Evolutionary conservation across 2,888 invertebrate genomes (phyloP).

Genomic region (Glaucopsyche alexis): DNA sequence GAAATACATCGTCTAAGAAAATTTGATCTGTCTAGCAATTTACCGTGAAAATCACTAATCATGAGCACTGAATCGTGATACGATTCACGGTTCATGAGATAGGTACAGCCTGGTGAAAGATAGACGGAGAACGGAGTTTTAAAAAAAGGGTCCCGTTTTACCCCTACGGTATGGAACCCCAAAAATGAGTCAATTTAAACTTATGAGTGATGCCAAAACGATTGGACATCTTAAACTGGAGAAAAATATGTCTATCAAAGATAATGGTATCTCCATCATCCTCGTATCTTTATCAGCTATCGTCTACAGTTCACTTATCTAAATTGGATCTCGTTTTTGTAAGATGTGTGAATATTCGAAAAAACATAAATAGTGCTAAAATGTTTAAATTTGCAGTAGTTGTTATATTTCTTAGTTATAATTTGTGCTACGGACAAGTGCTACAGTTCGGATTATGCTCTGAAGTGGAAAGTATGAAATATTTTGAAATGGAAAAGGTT

Average conservation of each 20-base stretch:
- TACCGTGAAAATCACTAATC: too few relatives aligned
- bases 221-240: neutral
- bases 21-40: too few relatives aligned
- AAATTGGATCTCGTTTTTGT: neutral
- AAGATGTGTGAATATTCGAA: neutral
- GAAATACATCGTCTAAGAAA: too few relatives aligned
- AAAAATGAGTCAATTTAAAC: too few relatives aligned
- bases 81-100: too few relatives aligned
- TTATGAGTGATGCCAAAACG: too few relatives aligned
- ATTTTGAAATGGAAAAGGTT: slow-evolving; percentile 65
- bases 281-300: slow-evolving; percentile 2
- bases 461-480: slow-evolving; percentile 56
- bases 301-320: neutral
- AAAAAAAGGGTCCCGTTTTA: too few relatives aligned
- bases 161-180: too few relatives aligned
- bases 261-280: neutral
- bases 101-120: too few relatives aligned
- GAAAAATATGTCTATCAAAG: neutral
- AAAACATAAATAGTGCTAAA: slow-evolving; percentile 33
- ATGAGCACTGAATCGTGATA: too few relatives aligned
- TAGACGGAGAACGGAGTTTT: too few relatives aligned
- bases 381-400: slow-evolving; percentile 44
- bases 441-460: slow-evolving; percentile 61
- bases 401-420: slow-evolving; percentile 39
- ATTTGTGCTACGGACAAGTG: slow-evolving; percentile 51